Evolutionary conservation across 2,797 vertebrate genomes (phyloP).

Genomic region (Gymnoscopelus braueri): DNA sequence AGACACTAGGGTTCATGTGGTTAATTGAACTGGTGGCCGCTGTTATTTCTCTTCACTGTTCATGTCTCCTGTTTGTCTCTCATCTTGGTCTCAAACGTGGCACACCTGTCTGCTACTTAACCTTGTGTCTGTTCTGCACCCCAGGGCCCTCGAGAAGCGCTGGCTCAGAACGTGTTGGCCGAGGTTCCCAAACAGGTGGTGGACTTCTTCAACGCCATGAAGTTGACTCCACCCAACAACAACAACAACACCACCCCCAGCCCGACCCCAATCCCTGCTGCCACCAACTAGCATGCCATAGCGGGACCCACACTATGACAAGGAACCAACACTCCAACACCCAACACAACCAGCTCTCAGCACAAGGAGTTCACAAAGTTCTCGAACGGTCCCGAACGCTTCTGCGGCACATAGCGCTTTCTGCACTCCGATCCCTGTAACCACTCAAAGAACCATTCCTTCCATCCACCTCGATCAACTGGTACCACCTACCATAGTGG

Average conservation of each 20-base stretch:
- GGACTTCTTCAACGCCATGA: constrained; percentile 89
- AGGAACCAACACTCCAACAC: not conserved
- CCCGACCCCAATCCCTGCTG: constrained; percentile 53
- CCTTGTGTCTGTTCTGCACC: not conserved
- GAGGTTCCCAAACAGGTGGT: constrained; percentile 94
- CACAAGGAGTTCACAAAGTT: too few species aligned
- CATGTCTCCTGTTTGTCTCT: not conserved
- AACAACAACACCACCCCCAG: constrained; percentile 52
- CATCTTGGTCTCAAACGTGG: not conserved
- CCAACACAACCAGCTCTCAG: not conserved
- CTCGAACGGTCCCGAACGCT: too few species aligned
- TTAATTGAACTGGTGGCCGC: too few species aligned
- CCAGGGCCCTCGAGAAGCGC: constrained; percentile 89
- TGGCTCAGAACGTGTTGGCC: constrained; percentile 91
- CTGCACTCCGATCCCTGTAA: too few species aligned
- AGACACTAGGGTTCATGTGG: too few species aligned
- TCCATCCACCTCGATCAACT: not conserved
- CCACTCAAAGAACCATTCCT: too few species aligned
- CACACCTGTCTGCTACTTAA: not conserved
- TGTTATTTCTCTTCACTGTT: too few species aligned
- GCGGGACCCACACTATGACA: not conserved
- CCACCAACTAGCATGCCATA: constrained; percentile 29
- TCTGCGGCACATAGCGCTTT: too few species aligned
- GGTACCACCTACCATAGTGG: not conserved
- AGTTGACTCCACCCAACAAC: constrained; percentile 84